These are phyloP conservation scores for Tridacna crocea DNA, from an alignment of 2,888 invertebrate genomes.

Conservation along the genomic window DNA sequence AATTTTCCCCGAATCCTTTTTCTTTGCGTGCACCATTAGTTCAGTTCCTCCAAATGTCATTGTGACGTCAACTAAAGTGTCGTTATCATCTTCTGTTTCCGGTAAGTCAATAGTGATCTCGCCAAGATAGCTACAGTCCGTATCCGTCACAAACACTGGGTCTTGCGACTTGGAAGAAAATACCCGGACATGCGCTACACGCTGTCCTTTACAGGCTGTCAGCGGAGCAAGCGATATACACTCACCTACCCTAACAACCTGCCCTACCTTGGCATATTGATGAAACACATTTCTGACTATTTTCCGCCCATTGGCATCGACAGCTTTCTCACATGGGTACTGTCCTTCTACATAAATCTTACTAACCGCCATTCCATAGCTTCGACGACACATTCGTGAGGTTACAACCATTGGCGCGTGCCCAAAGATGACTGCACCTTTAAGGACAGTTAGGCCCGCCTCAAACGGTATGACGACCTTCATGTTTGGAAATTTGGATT, in stretches of 20 bases:
- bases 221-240: conserved; percentile 32
- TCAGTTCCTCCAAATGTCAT: conserved; percentile 56
- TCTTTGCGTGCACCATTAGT: conserved; percentile 46
- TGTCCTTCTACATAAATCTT: conserved; percentile 38
- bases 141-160: conserved; percentile 51
- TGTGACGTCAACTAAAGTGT: conserved; percentile 22
- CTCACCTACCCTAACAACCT: conserved; percentile 47
- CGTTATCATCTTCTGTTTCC: conserved; percentile 32
- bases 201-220: conserved; percentile 32
- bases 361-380: conserved; percentile 55
- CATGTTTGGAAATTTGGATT: conserved; percentile 49
- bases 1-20: conserved; percentile 25
- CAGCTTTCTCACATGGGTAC: conserved; percentile 40
- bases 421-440: conserved; percentile 61
- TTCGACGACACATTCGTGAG: conserved; percentile 51
- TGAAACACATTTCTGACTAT: conserved; percentile 54
- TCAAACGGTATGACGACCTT: conserved; percentile 53
- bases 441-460: conserved; percentile 54
- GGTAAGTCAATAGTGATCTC: conserved; percentile 46
- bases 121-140: conserved; percentile 38
- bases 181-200: conserved; percentile 34
- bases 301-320: conserved; percentile 17
- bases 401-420: conserved; percentile 55
- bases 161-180: conserved; percentile 45
- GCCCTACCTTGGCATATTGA: conserved; percentile 48